Evolutionary conservation across 1,140 invertebrate species (phyloP).

Genomic region (Harpegnathos saltator): DNA sequence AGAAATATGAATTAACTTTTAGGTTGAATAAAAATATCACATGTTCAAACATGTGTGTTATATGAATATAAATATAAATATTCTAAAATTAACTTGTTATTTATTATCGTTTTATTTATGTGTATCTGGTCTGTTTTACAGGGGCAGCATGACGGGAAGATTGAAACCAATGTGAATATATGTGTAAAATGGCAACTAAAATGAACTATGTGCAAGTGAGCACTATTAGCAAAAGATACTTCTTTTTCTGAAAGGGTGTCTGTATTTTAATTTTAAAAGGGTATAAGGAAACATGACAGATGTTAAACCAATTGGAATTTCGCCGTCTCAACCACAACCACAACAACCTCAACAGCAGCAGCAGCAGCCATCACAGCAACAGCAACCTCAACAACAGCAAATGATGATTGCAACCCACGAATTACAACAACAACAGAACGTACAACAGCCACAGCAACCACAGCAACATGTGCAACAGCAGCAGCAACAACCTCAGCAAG

Average conservation of each 20-base stretch:
- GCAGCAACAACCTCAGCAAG: slow-evolving; percentile 76
- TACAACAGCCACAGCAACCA: slow-evolving; percentile 84
- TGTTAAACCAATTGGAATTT: slow-evolving; percentile 82
- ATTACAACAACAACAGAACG: slow-evolving; percentile 85
- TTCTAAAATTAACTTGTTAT: not conserved
- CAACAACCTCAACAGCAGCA: slow-evolving; percentile 62
- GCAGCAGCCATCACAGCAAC: slow-evolving; percentile 70
- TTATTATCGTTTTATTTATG: not conserved
- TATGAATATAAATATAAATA: not conserved
- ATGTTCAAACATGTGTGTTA: not conserved
- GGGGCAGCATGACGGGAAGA: slow-evolving; percentile 41
- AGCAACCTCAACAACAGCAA: slow-evolving; percentile 80
- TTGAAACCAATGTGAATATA: slow-evolving; percentile 45
- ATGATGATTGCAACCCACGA: slow-evolving; percentile 83
- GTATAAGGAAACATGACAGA: slow-evolving; percentile 78
- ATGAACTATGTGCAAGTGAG: slow-evolving; percentile 41
- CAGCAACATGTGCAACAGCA: slow-evolving; percentile 85
- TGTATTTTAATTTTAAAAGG: slow-evolving; percentile 45
- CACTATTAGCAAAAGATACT: slow-evolving; percentile 26
- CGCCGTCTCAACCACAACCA: slow-evolving; percentile 77
- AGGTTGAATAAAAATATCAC: not conserved
- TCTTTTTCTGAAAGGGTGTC: slow-evolving; percentile 60
- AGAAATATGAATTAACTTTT: not conserved
- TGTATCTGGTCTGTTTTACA: slow-evolving; percentile 29
- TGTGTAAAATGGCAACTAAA: slow-evolving; percentile 69